Base-by-base conservation (phyloP, 2,113 vertebrate species). In the Nansenia antarctica region DNA sequence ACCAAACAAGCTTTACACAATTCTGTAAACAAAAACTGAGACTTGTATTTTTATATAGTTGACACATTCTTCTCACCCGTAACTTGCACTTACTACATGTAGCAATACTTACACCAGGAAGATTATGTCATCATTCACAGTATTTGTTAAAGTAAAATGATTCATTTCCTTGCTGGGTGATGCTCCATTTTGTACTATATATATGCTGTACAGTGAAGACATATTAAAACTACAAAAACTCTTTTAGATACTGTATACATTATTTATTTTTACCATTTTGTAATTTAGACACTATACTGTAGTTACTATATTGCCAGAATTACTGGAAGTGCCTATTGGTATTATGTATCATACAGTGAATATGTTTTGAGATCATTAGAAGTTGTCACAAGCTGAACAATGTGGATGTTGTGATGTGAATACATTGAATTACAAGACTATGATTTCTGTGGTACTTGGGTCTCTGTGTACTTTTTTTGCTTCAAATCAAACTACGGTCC, bases 191-290 rank as follows among this genome's bases (percentile, higher is more conserved):
- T 96, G 94, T 97, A 97, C 94, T 95, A 95, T 93, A 93, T 94
- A 93, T 91, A 93, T 91, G 91, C 91, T 95, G 94, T 97, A 97
- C 92, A 96, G 94, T 89, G 88, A 89, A 91, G 90, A 90, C 81
- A 90, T 90, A 91, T 94, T 90, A 90, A 88, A 90, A 84, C 72
- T 69, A 87, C 81, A 88, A 90, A 88, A 89, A 89, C 87, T 93
- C 91, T 95, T 95, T 94, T 94, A 95, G 91, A 95, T 92, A n/a
- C n/a, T n/a, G n/a, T n/a, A 93, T 82, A 92, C 93, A 92, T 94
- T 97, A 97, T 97, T 97, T 98, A 97, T 98, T 98, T 98, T 97
- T 96, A 95, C 93, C 93, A 91, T 95, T 96, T 93, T 96, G 93
- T 96, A 96, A 95, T 93, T 93, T 95, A 98, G 94, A 95, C 91